Evolutionary conservation across 2,888 invertebrate species (phyloP), one percentile per base, ranked within the genome.

Genomic region (Romanomermis culicivorax): DNA sequence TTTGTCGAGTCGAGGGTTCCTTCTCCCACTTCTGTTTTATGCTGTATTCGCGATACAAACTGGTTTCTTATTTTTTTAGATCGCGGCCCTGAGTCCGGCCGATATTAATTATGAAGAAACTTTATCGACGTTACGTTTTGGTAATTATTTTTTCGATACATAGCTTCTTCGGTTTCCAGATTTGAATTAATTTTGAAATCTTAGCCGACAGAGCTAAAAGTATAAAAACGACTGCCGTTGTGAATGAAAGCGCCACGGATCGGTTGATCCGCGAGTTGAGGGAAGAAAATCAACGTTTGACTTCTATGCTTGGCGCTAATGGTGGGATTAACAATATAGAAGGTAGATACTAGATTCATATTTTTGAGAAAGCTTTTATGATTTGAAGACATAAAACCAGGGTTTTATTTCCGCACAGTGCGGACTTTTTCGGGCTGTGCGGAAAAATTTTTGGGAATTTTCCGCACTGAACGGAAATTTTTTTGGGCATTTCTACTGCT

Each of bases 161-260:
- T 17, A 11, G 36, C 36, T 36, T 36, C 36, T 36, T 36, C 17
- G 36, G 36, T 36, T 36, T 11, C 36, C n/a, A n/a, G n/a, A n/a
- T n/a, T n/a, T n/a, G n/a, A n/a, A n/a, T n/a, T n/a, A n/a, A n/a
- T n/a, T n/a, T n/a, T n/a, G n/a, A n/a, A n/a, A n/a, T n/a, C n/a
- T n/a, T 57, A 75, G 75, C 75, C 53, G 76, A 77, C 62, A 67
- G 77, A 58, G 76, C 77, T 1, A 76, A 77, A 62, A 73, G 75
- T 63, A 76, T 77, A 60, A 74, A 73, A 62, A 76, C 75, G 4
- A 69, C 69, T 52, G 75, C 76, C 2, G 67, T 69, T 1, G 71
- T 77, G 2, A 77, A 78, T 61, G 76, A 77, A 62, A 74, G 75
- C 60, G 74, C 75, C 1, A 76, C 76, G 1, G 75, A 74, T 51